phyloP scores from a whole-genome alignment of 2,797 vertebrate species.

The Aldrovandia affinis region DNA sequence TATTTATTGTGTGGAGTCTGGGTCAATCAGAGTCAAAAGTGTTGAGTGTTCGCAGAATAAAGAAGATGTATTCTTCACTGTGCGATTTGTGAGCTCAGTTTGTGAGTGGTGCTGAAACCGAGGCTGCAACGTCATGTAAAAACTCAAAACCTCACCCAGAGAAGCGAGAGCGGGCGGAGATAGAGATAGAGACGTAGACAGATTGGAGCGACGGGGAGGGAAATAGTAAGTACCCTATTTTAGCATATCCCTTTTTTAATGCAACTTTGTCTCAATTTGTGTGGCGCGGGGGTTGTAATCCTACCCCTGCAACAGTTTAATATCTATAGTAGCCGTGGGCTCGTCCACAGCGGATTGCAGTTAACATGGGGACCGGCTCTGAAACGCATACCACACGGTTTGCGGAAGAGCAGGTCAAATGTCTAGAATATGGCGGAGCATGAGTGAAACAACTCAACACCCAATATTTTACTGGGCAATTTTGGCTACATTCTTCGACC shows the following conservation, averaged over 20 bases:
- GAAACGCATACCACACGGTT: conserved; percentile 43
- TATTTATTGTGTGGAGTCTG: neutral
- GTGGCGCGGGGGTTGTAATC: neutral
- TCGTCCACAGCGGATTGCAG: conserved; percentile 31
- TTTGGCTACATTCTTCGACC: neutral
- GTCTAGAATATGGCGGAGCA: conserved; percentile 63
- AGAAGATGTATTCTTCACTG: neutral
- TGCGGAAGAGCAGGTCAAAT: conserved; percentile 61
- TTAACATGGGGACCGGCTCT: conserved; percentile 42
- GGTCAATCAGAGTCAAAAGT: neutral
- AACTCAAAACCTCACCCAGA: conserved; percentile 55
- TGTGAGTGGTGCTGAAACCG: conserved; percentile 42
- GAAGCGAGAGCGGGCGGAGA: conserved; percentile 40
- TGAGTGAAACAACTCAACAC: conserved; percentile 54
- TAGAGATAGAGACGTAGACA: conserved; percentile 46
- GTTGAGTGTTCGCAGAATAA: neutral
- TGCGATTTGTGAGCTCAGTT: conserved; percentile 19
- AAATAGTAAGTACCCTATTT: conserved; percentile 53
- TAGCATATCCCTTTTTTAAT: conserved; percentile 11
- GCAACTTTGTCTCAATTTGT: conserved; percentile 20
- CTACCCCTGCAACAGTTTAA: neutral
- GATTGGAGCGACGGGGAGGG: conserved; percentile 49
- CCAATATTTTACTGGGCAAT: conserved; percentile 26
- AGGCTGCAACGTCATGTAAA: conserved; percentile 55
- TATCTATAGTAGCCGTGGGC: neutral